Conservation (phyloP, 2,888 invertebrate genomes). For the Euproctis similis region DNA sequence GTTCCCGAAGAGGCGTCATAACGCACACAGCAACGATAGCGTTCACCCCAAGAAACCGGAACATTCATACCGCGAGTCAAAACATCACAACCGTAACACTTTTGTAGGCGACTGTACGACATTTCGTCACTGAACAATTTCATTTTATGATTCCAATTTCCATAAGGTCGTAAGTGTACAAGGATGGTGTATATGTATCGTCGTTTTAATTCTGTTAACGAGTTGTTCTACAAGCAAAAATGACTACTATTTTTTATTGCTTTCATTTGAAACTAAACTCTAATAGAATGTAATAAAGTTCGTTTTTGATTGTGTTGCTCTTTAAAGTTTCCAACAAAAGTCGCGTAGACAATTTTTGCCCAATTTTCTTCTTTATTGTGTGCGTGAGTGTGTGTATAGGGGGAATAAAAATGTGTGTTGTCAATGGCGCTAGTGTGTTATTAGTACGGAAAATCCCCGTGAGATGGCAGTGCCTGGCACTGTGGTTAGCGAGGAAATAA, state of each 20-base stretch:
- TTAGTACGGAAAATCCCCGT: constrained; percentile 27
- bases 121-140: constrained; percentile 8
- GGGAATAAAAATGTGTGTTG: constrained; percentile 42
- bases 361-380: constrained; percentile 46
- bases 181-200: constrained; percentile 12
- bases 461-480: constrained; percentile 52
- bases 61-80: constrained; percentile 11
- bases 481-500: constrained; percentile 36
- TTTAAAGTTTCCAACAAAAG: constrained; percentile 20
- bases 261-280: constrained; percentile 14
- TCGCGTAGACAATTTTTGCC: constrained; percentile 41
- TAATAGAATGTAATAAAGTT: background rate
- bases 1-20: constrained; percentile 41
- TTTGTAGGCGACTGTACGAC: constrained; percentile 12
- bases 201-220: constrained; percentile 20
- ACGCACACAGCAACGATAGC: constrained; percentile 34
- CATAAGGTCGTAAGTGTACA: constrained; percentile 24
- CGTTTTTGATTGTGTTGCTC: constrained; percentile 11
- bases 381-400: constrained; percentile 40
- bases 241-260: constrained; percentile 15
- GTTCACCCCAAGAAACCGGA: constrained; percentile 28
- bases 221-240: constrained; percentile 24
- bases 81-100: constrained; percentile 30
- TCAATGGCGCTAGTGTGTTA: constrained; percentile 59
- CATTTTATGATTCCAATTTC: constrained; percentile 6